Percentiles rank a stretch among this genome's conserved stretches.
These are phyloP conservation scores for Diadegma fenestrale DNA, from an alignment of 2,888 invertebrate species.

Conservation along the genomic window DNA sequence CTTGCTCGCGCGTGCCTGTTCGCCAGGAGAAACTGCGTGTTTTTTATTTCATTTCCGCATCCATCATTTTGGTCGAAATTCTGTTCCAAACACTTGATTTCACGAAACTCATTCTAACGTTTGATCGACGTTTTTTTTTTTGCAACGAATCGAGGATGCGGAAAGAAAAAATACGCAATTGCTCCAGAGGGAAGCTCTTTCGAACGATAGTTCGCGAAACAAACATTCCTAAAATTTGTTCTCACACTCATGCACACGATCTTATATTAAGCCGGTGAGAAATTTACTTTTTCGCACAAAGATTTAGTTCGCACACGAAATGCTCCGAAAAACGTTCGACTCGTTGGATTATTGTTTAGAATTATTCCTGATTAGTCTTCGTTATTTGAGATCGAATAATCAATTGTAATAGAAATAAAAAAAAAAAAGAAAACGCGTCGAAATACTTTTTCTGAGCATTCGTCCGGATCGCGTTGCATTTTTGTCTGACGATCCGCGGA, in stretches of 20 bases:
- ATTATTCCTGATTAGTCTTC: not conserved
- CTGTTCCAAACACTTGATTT: slow-evolving; percentile 4
- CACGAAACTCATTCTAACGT: not conserved
- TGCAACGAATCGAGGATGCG: not conserved
- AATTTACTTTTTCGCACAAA: slow-evolving; percentile 25
- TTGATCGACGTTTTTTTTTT: slow-evolving; percentile 13
- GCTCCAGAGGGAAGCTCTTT: slow-evolving; percentile 68
- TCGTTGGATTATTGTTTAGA: not conserved
- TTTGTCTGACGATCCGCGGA: slow-evolving; percentile 11
- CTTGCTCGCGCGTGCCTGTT: slow-evolving; percentile 61
- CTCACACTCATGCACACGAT: slow-evolving; percentile 39
- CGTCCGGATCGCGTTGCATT: slow-evolving; percentile 15
- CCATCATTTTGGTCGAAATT: slow-evolving; percentile 48
- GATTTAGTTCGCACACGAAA: slow-evolving; percentile 18
- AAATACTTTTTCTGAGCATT: slow-evolving; percentile 25
- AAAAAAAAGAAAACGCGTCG: slow-evolving; percentile 11
- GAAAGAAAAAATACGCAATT: slow-evolving; percentile 56
- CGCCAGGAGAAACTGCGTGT: slow-evolving; percentile 62
- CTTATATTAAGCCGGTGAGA: slow-evolving; percentile 46
- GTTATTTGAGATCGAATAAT: slow-evolving; percentile 11
- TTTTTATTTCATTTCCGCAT: slow-evolving; percentile 22
- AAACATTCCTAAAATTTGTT: slow-evolving; percentile 48
- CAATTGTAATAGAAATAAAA: slow-evolving; percentile 24
- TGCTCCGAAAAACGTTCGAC: slow-evolving; percentile 36
- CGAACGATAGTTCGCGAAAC: slow-evolving; percentile 55